Evolutionary conservation across 2,113 vertebrate genomes (phyloP).

Genomic region (Amphiprion percula): DNA sequence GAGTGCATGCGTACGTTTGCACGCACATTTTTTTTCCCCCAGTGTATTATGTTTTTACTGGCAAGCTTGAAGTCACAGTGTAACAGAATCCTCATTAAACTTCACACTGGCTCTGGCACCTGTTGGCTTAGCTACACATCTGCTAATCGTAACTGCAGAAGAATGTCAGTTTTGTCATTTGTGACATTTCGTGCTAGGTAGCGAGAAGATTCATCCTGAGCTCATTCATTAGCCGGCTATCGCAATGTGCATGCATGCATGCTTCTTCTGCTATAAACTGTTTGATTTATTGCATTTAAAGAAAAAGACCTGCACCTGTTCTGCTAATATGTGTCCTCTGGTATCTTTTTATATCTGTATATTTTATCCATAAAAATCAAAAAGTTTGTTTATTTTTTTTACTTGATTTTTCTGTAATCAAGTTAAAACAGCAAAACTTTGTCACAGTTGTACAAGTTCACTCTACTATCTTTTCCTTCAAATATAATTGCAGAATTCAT

Average conservation of each 20-base stretch:
- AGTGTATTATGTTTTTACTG: slow-evolving; percentile 67
- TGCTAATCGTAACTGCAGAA: slow-evolving; percentile 15
- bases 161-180: neutral
- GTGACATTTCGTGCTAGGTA: neutral
- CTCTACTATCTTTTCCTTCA: neutral
- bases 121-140: slow-evolving; percentile 33
- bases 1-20: neutral
- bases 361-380: too few relatives aligned
- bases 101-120: slow-evolving; percentile 29
- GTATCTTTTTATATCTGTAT: too few relatives aligned
- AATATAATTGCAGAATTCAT: neutral
- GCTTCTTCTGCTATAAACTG: too few relatives aligned
- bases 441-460: neutral
- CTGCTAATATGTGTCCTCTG: neutral
- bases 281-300: too few relatives aligned
- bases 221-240: neutral
- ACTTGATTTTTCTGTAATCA: too few relatives aligned
- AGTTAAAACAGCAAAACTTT: neutral
- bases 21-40: neutral
- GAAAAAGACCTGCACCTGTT: neutral
- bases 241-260: neutral
- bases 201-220: neutral
- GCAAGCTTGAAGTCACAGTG: slow-evolving; percentile 6
- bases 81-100: slow-evolving; percentile 54
- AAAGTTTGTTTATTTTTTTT: too few relatives aligned